phyloP scores from a whole-genome alignment of 2,113 vertebrate genomes.

The Prochilodus magdalenae region DNA sequence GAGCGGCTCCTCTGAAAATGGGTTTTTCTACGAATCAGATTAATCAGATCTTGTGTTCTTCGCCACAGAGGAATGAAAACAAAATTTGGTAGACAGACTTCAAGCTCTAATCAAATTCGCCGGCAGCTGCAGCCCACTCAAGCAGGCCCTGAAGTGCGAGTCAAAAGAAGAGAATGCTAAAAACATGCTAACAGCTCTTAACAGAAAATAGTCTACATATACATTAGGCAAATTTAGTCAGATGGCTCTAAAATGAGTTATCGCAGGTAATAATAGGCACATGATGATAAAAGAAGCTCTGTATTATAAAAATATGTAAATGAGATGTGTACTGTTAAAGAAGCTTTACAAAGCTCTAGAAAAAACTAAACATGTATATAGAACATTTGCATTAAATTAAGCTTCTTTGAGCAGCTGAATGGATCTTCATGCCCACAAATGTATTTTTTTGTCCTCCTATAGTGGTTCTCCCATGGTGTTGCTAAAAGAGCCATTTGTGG shows the following conservation, averaged over 20 bases:
- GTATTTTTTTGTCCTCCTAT: too few relatives aligned
- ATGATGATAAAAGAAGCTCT: not conserved
- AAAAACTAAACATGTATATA: too few relatives aligned
- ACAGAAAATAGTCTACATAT: not conserved
- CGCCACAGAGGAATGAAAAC: constrained; percentile 45
- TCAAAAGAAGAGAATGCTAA: not conserved
- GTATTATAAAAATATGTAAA: too few relatives aligned
- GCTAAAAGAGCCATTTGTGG: too few relatives aligned
- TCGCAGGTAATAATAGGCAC: not conserved
- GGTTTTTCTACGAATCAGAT: constrained; percentile 47
- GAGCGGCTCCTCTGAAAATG: constrained; percentile 14
- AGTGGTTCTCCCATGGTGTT: too few relatives aligned
- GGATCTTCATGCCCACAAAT: too few relatives aligned
- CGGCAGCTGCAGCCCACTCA: constrained; percentile 29
- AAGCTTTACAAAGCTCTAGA: too few relatives aligned
- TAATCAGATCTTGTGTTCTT: constrained; percentile 52
- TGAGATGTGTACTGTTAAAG: too few relatives aligned
- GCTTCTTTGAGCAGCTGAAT: too few relatives aligned
- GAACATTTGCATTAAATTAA: too few relatives aligned
- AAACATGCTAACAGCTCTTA: not conserved
- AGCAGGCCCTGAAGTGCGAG: not conserved
- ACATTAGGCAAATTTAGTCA: not conserved
- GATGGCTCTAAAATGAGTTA: not conserved
- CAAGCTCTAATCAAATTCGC: constrained; percentile 33
- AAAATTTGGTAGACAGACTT: constrained; percentile 38